These are phyloP conservation scores for Meandrusa payeni DNA, from an alignment of 2,888 invertebrate genomes.

Conservation along the genomic window DNA sequence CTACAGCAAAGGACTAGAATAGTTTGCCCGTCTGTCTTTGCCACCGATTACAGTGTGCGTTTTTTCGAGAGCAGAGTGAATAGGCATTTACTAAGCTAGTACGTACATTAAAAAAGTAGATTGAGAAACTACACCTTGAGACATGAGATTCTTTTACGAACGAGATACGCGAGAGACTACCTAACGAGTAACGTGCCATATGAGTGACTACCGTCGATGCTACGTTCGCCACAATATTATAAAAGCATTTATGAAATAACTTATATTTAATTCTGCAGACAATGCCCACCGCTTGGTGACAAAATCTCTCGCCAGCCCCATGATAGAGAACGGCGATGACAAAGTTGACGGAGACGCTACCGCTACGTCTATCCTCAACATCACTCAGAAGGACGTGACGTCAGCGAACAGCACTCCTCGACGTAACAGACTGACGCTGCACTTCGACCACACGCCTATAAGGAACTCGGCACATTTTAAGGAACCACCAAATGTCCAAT, in stretches of 20 bases:
- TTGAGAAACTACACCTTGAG: no score
- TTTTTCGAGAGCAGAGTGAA: no score
- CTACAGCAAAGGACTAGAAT: no score
- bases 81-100: no score
- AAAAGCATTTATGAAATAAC: slow-evolving; percentile 4
- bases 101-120: no score
- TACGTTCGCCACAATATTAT: no score
- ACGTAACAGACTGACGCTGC: slow-evolving; percentile 84
- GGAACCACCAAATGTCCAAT: slow-evolving; percentile 81
- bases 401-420: slow-evolving; percentile 78
- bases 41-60: no score
- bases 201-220: no score
- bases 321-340: slow-evolving; percentile 61
- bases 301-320: slow-evolving; percentile 59
- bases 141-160: no score
- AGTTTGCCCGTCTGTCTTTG: no score
- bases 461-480: slow-evolving; percentile 88
- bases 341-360: slow-evolving; percentile 58
- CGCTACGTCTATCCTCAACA: slow-evolving; percentile 33
- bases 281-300: slow-evolving; percentile 86
- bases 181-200: no score
- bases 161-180: no score
- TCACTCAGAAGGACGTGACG: slow-evolving; percentile 46
- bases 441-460: slow-evolving; percentile 85
- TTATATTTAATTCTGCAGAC: slow-evolving; percentile 67